These are phyloP conservation scores for Brachionus koreanus DNA, from an alignment of 1,140 invertebrate genomes.

Conservation along the genomic window DNA sequence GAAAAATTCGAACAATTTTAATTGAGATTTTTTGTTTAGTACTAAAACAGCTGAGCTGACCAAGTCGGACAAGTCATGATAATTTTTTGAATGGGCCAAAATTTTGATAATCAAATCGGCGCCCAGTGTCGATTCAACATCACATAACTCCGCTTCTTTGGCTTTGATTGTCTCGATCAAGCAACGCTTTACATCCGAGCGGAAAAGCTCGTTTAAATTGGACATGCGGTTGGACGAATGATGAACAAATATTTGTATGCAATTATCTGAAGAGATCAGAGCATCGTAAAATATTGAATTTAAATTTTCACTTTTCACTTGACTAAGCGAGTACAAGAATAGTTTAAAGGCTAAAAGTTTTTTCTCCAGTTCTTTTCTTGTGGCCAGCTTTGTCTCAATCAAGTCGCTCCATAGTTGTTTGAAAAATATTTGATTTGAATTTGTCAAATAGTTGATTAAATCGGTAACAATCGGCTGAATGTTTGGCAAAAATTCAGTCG, in stretches of 20 bases:
- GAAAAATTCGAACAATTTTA: background rate
- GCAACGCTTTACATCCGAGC: background rate
- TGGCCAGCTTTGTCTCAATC: background rate
- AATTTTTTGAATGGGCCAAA: background rate
- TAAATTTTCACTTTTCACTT: background rate
- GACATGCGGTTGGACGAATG: background rate
- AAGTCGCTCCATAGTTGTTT: conserved; percentile 3
- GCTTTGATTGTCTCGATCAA: background rate
- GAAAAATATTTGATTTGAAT: background rate
- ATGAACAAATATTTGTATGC: background rate
- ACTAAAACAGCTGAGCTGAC: background rate
- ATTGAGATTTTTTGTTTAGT: background rate
- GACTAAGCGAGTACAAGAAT: background rate
- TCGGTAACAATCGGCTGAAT: background rate
- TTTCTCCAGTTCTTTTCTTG: conserved; percentile 26
- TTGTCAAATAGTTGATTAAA: background rate
- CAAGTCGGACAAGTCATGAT: conserved; percentile 22
- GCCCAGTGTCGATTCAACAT: background rate
- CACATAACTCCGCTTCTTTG: background rate
- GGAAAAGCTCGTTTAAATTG: conserved; percentile 19
- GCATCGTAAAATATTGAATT: background rate
- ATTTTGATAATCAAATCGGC: conserved; percentile 27
- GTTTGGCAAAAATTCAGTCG: conserved; percentile 19
- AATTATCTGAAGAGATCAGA: background rate
- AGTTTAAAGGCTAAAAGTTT: conserved; percentile 14